phyloP scores from a whole-genome alignment of 2,113 vertebrate species.

The Chloroceryle aenea region DNA sequence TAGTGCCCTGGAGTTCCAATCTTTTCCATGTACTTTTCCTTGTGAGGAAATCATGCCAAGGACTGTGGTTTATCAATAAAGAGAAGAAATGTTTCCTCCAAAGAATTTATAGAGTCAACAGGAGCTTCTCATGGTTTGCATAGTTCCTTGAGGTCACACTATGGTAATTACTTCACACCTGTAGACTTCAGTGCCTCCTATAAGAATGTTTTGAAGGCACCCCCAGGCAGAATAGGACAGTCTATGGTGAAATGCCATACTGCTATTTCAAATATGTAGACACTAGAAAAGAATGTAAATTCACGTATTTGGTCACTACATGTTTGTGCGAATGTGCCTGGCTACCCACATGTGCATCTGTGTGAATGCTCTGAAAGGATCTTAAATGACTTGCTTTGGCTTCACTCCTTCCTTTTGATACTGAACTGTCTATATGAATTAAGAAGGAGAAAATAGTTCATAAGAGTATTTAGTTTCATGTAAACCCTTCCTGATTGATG shows the following conservation, averaged over 20 bases:
- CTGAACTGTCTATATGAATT: neutral
- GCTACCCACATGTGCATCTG: neutral
- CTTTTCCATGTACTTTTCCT: neutral
- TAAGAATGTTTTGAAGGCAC: neutral
- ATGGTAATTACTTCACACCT: neutral
- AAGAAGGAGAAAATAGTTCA: neutral
- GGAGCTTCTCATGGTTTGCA: neutral
- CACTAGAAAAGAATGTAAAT: neutral
- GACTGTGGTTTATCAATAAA: neutral
- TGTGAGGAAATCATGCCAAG: neutral
- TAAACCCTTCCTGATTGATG: neutral
- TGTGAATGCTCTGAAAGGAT: neutral
- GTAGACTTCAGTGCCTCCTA: neutral
- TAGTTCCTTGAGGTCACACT: neutral
- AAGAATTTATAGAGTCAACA: neutral
- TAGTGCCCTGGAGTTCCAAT: neutral
- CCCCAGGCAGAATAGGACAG: neutral
- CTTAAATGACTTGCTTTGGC: neutral
- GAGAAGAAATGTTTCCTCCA: neutral
- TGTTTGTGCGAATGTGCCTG: neutral
- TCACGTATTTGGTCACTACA: rapidly evolving
- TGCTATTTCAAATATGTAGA: neutral
- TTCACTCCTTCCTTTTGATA: neutral
- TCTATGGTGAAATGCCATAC: neutral
- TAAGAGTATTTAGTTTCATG: neutral